Evolutionary conservation across 1,140 invertebrate genomes (phyloP), one percentile per base, ranked within the genome.

Genomic region (Cheumatopsyche charites): DNA sequence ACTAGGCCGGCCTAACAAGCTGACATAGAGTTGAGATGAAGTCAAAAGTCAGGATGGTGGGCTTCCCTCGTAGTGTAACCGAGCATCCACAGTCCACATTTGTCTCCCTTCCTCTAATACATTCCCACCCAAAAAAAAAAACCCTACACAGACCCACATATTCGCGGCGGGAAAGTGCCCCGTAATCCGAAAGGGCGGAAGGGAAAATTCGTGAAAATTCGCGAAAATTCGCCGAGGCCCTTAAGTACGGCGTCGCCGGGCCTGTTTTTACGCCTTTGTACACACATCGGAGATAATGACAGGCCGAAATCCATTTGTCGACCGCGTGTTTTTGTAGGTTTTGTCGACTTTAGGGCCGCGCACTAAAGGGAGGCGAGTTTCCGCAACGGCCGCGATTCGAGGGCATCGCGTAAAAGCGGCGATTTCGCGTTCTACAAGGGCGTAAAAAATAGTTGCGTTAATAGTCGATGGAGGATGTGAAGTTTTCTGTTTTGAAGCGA

Each of bases 291-390:
- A 71, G 62, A 71, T 71, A 71, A 71, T 71, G 69, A 71, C 43
- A 71, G 69, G 19, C 55, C 62, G 69, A 63, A 62, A 62, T 62
- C 58, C 58, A 71, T 71, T 71, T 71, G 69, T 71, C 69, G 62
- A 25, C 43, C 25, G 66, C 36, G 36, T 68, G 66, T 68, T 68
- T 67, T 67, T 68, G 66, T 68, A 68, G 66, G 42, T 67, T 67
- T 67, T 67, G 25, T 23, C 63, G 66, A 58, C 47, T 68, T 68
- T 41, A 15, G 66, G 23, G 43, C 42, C 63, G 17, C 15, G 17
- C 1, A 47, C 41, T n/a, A n/a, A 13, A 66, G 42, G 17, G 26
- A 5, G 23, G 43, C 23, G 63, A 47, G 17, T 47, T 47, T 66
- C 47, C 19, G 26, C 23, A 25, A 47, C 47, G 63, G 42, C 17